Percentiles rank a stretch among this genome's conserved stretches.
Evolutionary conservation across 1,140 invertebrate genomes (phyloP).

Genomic region (Diorhabda sublineata): DNA sequence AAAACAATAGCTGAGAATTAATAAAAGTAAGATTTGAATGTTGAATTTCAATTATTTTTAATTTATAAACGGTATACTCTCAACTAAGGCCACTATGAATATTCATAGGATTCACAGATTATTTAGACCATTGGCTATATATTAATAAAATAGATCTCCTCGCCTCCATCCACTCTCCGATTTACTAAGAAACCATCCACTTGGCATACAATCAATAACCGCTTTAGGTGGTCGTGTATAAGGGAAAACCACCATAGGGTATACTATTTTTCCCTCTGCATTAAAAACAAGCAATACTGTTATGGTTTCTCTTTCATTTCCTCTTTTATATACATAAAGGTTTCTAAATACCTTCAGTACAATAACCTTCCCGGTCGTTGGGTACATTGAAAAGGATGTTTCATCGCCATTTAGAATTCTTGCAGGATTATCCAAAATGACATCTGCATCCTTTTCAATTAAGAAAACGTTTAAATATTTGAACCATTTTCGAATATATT

Average conservation of each 20-base stretch:
- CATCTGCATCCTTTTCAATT: background rate
- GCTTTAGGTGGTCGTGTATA: slow-evolving; percentile 31
- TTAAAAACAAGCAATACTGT: slow-evolving; percentile 38
- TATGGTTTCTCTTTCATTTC: slow-evolving; percentile 39
- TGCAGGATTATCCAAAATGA: slow-evolving; percentile 14
- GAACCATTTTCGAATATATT: slow-evolving; percentile 23
- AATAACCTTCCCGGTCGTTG: slow-evolving; percentile 28
- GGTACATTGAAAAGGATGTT: slow-evolving; percentile 33
- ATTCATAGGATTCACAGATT: background rate
- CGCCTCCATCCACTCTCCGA: slow-evolving; percentile 17
- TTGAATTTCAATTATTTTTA: too few species aligned
- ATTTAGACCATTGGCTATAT: slow-evolving; percentile 17
- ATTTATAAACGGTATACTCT: too few species aligned
- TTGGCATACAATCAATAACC: slow-evolving; percentile 27
- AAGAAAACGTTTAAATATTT: slow-evolving; percentile 23
- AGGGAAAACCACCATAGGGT: slow-evolving; percentile 32
- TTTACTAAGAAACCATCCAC: background rate
- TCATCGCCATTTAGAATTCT: slow-evolving; percentile 32
- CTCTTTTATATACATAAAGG: background rate
- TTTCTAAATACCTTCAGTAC: background rate
- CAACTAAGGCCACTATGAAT: too few species aligned
- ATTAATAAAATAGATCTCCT: slow-evolving; percentile 26
- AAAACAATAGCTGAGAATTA: too few species aligned
- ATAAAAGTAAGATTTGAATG: too few species aligned
- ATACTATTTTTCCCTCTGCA: slow-evolving; percentile 33